phyloP scores from a whole-genome alignment of 1,140 invertebrate species.

The Temnothorax curvispinosus region DNA sequence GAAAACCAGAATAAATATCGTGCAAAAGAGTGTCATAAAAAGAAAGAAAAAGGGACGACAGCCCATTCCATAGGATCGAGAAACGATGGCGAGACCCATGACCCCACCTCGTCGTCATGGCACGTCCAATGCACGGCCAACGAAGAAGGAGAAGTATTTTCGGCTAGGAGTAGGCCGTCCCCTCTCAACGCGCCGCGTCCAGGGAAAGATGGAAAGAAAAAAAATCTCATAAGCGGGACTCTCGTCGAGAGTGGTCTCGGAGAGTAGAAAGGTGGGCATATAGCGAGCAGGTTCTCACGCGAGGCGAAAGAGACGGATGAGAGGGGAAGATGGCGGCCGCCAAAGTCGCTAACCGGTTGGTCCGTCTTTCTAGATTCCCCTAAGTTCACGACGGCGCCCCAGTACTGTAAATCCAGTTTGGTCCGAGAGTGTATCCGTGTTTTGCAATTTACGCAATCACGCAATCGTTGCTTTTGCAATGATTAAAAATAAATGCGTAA shows the following conservation, averaged over 20 bases:
- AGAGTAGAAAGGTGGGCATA: conserved; percentile 70
- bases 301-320: conserved; percentile 79
- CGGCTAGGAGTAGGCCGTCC: conserved; percentile 52
- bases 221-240: conserved; percentile 75
- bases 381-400: conserved; percentile 70
- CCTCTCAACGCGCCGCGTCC: conserved; percentile 23
- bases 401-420: conserved; percentile 52
- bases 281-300: conserved; percentile 80
- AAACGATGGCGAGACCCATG: conserved; percentile 46
- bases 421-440: conserved; percentile 20
- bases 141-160: conserved; percentile 59
- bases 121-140: conserved; percentile 39
- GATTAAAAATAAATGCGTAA: neutral
- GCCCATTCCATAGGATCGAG: conserved; percentile 44
- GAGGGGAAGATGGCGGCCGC: conserved; percentile 82
- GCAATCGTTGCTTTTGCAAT: neutral
- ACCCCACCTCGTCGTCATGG: conserved; percentile 39
- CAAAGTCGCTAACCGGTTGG: conserved; percentile 84
- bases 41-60: conserved; percentile 36
- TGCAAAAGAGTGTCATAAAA: conserved; percentile 42
- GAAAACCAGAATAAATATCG: conserved; percentile 56
- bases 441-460: neutral
- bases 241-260: conserved; percentile 49
- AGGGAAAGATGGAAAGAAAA: conserved; percentile 15
- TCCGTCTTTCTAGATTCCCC: conserved; percentile 77